These are phyloP conservation scores for Promerops cafer DNA, from an alignment of 2,113 vertebrate species.

Conservation along the genomic window DNA sequence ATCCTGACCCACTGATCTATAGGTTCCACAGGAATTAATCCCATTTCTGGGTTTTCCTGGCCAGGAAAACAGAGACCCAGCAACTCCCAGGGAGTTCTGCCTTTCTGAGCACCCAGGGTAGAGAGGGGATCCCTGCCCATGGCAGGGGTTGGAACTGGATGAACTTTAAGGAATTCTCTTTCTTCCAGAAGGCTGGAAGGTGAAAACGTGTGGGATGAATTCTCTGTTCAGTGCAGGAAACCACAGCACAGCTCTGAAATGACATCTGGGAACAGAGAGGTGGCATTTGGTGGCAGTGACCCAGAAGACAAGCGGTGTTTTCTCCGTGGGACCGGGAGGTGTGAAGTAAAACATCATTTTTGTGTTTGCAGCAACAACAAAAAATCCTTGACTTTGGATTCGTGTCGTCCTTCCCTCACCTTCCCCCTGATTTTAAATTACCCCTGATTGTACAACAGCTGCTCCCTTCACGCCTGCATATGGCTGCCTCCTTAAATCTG, in stretches of 20 bases:
- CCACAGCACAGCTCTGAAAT: neutral
- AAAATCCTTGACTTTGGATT: neutral
- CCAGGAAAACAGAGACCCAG: neutral
- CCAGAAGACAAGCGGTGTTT: neutral
- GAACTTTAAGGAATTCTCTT: neutral
- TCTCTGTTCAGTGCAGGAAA: neutral
- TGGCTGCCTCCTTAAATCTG: conserved; percentile 55
- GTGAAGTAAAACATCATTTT: conserved; percentile 5
- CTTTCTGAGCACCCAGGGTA: neutral
- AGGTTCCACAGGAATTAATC: neutral
- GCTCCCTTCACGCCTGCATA: conserved; percentile 54
- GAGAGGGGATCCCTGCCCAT: neutral
- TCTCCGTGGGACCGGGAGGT: neutral
- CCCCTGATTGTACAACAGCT: conserved; percentile 59
- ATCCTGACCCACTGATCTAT: neutral
- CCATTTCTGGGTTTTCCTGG: neutral
- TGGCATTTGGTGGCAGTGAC: conserved; percentile 4
- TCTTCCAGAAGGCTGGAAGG: neutral
- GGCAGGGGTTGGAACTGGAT: rapidly evolving
- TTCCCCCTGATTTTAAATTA: conserved; percentile 60
- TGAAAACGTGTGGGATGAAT: neutral
- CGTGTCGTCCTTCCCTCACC: conserved; percentile 54
- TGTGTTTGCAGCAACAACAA: neutral
- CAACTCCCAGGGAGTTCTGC: neutral
- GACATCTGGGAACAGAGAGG: neutral